Base-by-base conservation (phyloP, 2,113 vertebrate genomes). In the Rhombomys opimus region DNA sequence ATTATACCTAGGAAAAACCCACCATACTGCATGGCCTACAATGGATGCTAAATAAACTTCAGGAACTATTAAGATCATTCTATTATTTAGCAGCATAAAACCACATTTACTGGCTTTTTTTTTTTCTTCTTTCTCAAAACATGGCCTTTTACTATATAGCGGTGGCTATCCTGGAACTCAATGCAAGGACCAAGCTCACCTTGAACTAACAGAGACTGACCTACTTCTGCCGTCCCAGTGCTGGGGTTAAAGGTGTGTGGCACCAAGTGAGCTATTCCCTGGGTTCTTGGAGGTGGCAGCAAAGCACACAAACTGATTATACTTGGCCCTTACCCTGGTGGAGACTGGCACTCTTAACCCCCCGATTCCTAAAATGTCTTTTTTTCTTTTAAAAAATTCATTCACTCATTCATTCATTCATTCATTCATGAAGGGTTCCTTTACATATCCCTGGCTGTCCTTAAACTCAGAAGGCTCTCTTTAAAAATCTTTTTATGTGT, bases 1-100 rank as follows among this genome's bases (percentile, higher is more conserved):
- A 78, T 78, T 95, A 32, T 20, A 63, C n/a, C 75, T 93, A 86
- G 59, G 95, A 96, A 89, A n/a, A 93, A 20, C 61, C n/a, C 30
- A 75, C 50, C 65, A 91, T 57, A 54, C 80, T 46, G 35, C 32
- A 63, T 61, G 10, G 20, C 9, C 61, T 12, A 81, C 9, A 67
- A 8, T 38, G 77, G 73, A 25, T 46, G 10, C 35, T 87, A 93
- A 89, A 80, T 90, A 92, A 93, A 89, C 50, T 61, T 93, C 57
- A 80, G 13, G 5, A 7, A 65, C 25, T 41, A 23, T 61, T 57
- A 89, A 23, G 61, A 92, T 4, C 68, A 61, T 87, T 92, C 54
- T 87, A 80, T 59, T 32, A 84, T 87, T 80, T 89, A 92, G 30
- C 68, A 59, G 46, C 73, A 95, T 27, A 90, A 93, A 73, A 91